A percentile compares a stretch with the other conserved stretches of the same genome.
phyloP scores from a whole-genome alignment of 2,888 invertebrate genomes.

The Darwinula stevensoni region DNA sequence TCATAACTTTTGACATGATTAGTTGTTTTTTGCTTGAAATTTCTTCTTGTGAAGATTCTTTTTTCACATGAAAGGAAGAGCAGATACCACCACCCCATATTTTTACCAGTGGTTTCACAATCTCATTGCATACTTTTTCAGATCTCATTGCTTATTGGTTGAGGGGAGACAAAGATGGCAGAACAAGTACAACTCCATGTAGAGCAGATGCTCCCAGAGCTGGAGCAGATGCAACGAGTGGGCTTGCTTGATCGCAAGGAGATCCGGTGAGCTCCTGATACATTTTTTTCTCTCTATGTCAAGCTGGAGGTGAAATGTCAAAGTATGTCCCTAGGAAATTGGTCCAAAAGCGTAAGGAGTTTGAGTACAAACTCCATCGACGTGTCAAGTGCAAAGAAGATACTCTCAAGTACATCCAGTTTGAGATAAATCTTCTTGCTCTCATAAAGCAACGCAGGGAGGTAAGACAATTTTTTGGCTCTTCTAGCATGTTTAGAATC shows the following conservation, averaged over 20 bases:
- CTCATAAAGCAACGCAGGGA: slow-evolving; percentile 30
- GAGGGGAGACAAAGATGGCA: too few species aligned
- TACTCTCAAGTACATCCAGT: slow-evolving; percentile 34
- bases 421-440: slow-evolving; percentile 33
- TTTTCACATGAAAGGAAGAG: too few species aligned
- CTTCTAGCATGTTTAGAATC: background rate
- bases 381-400: slow-evolving; percentile 34
- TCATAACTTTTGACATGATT: too few species aligned
- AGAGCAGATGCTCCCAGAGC: slow-evolving; percentile 45
- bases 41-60: too few species aligned
- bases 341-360: slow-evolving; percentile 32
- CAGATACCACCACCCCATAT: too few species aligned
- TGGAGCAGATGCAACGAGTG: slow-evolving; percentile 43
- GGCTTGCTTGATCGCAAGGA: slow-evolving; percentile 36
- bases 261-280: slow-evolving; percentile 22
- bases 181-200: slow-evolving; percentile 46
- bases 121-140: too few species aligned
- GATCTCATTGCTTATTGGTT: too few species aligned
- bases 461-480: slow-evolving; percentile 11
- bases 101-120: too few species aligned
- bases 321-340: slow-evolving; percentile 27
- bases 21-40: too few species aligned
- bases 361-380: slow-evolving; percentile 39
- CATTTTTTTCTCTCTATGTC: too few species aligned
- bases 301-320: too few species aligned